These are phyloP conservation scores for Mareca strepera DNA, from an alignment of 2,797 vertebrate species.

Conservation along the genomic window DNA sequence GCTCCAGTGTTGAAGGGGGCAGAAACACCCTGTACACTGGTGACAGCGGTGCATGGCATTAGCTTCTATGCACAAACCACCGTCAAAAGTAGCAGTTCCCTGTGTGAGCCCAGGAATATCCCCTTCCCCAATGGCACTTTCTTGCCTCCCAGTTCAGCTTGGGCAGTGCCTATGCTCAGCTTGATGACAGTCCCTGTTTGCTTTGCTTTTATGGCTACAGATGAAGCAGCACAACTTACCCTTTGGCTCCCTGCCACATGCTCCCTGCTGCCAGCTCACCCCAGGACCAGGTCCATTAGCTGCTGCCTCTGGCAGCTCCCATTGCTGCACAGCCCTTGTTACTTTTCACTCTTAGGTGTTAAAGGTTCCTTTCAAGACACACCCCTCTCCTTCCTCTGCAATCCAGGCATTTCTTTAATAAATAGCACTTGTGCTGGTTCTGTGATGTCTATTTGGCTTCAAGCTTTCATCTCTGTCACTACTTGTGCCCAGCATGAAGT, in stretches of 20 bases:
- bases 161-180: background rate
- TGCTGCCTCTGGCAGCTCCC: slow-evolving; percentile 34
- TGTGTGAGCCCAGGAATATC: background rate
- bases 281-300: slow-evolving; percentile 35
- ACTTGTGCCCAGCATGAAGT: slow-evolving; percentile 17
- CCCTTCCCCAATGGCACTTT: background rate
- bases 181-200: background rate
- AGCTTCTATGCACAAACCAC: background rate
- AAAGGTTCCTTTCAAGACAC: slow-evolving; percentile 54
- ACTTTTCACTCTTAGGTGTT: slow-evolving; percentile 10
- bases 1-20: background rate
- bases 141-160: background rate
- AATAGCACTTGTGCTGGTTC: slow-evolving; percentile 30
- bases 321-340: background rate
- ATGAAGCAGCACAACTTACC: background rate
- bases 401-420: slow-evolving; percentile 58
- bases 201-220: background rate
- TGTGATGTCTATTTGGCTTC: slow-evolving; percentile 43
- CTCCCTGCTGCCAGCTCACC: background rate
- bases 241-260: background rate
- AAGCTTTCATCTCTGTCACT: slow-evolving; percentile 29
- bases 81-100: background rate
- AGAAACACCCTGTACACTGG: rapidly evolving
- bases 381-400: slow-evolving; percentile 54
- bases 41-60: rapidly evolving